These are phyloP conservation scores for Coelinius sp. DNA, from an alignment of 2,888 invertebrate species.

Conservation along the genomic window DNA sequence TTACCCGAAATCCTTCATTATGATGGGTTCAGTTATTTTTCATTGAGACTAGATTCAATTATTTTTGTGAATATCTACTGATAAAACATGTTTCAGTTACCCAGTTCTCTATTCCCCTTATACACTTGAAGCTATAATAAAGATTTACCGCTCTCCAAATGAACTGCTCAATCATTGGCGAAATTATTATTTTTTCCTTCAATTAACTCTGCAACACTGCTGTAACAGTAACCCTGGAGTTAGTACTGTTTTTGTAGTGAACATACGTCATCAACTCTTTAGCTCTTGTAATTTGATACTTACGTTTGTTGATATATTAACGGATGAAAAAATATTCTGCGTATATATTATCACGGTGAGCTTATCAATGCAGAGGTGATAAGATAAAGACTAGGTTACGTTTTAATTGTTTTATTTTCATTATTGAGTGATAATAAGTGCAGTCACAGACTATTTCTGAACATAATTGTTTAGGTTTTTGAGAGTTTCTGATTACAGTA, in stretches of 20 bases:
- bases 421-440: neutral
- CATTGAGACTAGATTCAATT: neutral
- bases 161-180: constrained; percentile 7
- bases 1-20: constrained; percentile 17
- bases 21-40: neutral
- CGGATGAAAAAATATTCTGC: neutral
- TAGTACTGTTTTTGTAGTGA: constrained; percentile 1
- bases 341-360: neutral
- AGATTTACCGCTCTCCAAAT: constrained; percentile 12
- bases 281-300: constrained; percentile 7
- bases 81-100: neutral
- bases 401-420: neutral
- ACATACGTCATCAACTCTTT: constrained; percentile 16
- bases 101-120: neutral
- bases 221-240: constrained; percentile 18
- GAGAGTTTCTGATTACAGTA: neutral
- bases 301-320: neutral
- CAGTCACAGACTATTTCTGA: neutral
- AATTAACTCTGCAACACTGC: constrained; percentile 1
- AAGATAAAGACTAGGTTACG: neutral
- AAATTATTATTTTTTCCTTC: constrained; percentile 4
- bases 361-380: constrained; percentile 5
- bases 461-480: neutral
- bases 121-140: neutral
- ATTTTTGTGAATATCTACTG: neutral